These are phyloP conservation scores for Gymnocephalus cernua DNA, from an alignment of 2,113 vertebrate genomes.

Conservation along the genomic window DNA sequence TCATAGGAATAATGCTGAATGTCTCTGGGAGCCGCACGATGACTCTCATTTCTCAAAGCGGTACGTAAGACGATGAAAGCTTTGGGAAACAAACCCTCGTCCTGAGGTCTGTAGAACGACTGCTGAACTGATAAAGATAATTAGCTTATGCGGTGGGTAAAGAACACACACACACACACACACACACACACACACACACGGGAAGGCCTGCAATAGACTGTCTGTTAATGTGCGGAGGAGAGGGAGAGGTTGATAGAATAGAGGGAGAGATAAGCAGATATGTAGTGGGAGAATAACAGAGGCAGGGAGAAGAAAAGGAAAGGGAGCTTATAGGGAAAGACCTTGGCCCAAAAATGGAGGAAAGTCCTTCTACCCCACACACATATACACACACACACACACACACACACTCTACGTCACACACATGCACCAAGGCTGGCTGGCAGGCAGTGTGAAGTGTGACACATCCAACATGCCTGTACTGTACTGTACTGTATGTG, in stretches of 20 bases:
- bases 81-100: constrained; percentile 51
- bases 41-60: constrained; percentile 45
- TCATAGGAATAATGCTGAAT: neutral
- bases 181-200: constrained; percentile 7
- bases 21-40: neutral
- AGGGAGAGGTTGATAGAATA: constrained; percentile 10
- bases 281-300: neutral
- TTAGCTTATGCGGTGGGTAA: constrained; percentile 47
- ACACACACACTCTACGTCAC: constrained; percentile 8
- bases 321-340: constrained; percentile 60
- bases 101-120: constrained; percentile 10
- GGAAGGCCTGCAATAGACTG: constrained; percentile 11
- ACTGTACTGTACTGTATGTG: neutral
- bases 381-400: constrained; percentile 30
- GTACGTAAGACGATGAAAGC: constrained; percentile 42
- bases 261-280: constrained; percentile 22
- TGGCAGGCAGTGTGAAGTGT: constrained; percentile 28
- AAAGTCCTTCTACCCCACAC: constrained; percentile 34
- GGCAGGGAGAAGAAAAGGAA: constrained; percentile 19
- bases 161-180: constrained; percentile 25
- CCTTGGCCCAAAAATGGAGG: constrained; percentile 76
- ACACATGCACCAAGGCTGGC: constrained; percentile 24
- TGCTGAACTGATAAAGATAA: constrained; percentile 61
- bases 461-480: constrained; percentile 44
- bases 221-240: constrained; percentile 23